phyloP scores from a whole-genome alignment of 2,113 vertebrate genomes.

The Gulo gulo region DNA sequence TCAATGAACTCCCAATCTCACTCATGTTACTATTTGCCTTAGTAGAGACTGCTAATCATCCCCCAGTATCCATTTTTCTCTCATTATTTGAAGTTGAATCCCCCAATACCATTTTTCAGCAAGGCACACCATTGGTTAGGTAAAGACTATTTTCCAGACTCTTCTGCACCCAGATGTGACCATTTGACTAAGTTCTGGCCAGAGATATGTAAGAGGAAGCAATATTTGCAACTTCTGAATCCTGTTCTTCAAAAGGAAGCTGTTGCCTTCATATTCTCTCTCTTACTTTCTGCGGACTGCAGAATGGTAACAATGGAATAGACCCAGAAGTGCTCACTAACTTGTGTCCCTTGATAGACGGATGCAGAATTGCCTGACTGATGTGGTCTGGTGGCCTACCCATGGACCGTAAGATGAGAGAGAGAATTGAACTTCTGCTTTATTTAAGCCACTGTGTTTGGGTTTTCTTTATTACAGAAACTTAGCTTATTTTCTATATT shows the following conservation, averaged over 20 bases:
- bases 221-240: not conserved
- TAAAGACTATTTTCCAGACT: not conserved
- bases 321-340: not conserved
- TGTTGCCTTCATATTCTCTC: not conserved
- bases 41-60: not conserved
- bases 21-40: not conserved
- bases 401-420: not conserved
- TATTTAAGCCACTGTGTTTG: not conserved
- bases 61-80: not conserved
- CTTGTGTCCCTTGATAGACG: not conserved
- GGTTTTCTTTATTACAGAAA: not conserved
- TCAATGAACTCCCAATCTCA: constrained; percentile 27
- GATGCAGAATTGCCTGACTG: not conserved
- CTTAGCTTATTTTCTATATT: not conserved
- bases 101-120: not conserved
- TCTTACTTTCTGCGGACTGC: not conserved
- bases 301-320: not conserved
- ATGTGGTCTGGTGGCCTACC: not conserved
- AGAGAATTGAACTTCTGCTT: not conserved
- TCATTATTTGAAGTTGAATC: not conserved
- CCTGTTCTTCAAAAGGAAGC: not conserved
- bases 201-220: constrained; percentile 1
- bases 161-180: not conserved
- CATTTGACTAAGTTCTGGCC: not conserved
- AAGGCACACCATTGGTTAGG: not conserved